Conservation (phyloP, 1,140 invertebrate species). For the Nautilus pompilius region DNA sequence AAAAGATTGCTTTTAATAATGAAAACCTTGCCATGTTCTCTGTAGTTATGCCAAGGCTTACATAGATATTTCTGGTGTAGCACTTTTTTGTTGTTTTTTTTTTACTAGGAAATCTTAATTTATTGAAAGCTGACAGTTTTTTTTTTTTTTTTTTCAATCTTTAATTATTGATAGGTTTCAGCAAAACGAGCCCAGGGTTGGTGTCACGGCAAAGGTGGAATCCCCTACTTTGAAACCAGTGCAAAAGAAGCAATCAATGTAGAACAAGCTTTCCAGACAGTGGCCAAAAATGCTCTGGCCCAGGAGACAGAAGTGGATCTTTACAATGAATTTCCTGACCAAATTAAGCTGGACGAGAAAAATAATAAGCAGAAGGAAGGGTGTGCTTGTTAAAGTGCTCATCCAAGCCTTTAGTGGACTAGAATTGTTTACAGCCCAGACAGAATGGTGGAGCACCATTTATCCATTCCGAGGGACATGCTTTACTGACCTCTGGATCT, state of each 20-base stretch:
- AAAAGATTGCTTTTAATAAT: too few relatives aligned
- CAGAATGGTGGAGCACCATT: too few relatives aligned
- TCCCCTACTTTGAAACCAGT: conserved; percentile 98
- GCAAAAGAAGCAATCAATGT: conserved; percentile 98
- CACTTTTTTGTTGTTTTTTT: too few relatives aligned
- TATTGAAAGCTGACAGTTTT: background rate
- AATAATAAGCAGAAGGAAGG: conserved; percentile 41
- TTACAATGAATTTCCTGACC: conserved; percentile 96
- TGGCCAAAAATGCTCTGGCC: conserved; percentile 93
- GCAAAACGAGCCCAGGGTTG: conserved; percentile 94
- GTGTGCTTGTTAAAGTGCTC: conserved; percentile 51
- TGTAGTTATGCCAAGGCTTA: too few relatives aligned
- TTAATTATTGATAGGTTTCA: conserved; percentile 67
- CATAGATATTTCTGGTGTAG: too few relatives aligned
- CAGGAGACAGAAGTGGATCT: conserved; percentile 84
- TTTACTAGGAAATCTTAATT: background rate
- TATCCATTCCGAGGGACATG: too few relatives aligned
- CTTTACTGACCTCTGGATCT: too few relatives aligned
- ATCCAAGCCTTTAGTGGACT: too few relatives aligned
- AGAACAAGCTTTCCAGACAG: conserved; percentile 96
- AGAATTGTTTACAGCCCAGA: too few relatives aligned
- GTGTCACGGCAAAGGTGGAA: conserved; percentile 98
- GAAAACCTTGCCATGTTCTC: too few relatives aligned
- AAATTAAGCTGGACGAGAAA: conserved; percentile 70
- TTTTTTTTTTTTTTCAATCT: conserved; percentile 8